Percentiles rank a stretch among this genome's conserved stretches.
phyloP scores from a whole-genome alignment of 2,797 vertebrate genomes.

The Rhadinocentrus ornatus region DNA sequence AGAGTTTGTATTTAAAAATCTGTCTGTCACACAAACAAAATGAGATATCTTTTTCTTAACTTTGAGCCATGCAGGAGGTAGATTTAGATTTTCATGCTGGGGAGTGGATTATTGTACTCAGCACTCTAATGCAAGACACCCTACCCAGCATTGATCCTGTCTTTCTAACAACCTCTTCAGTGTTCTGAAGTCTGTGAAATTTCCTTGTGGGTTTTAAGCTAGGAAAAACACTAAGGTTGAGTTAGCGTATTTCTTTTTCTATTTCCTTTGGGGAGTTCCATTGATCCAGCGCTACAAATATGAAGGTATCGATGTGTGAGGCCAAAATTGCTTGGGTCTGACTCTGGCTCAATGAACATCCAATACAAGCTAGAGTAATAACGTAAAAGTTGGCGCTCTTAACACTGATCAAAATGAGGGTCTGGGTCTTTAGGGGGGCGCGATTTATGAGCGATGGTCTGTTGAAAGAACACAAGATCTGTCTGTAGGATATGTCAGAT shows the following conservation, averaged over 20 bases:
- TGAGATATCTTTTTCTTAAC: conserved; percentile 25
- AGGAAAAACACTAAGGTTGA: conserved; percentile 66
- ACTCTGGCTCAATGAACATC: conserved; percentile 63
- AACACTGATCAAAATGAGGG: conserved; percentile 71
- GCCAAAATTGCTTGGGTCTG: conserved; percentile 74
- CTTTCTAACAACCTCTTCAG: conserved; percentile 63
- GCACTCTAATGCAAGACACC: conserved; percentile 45
- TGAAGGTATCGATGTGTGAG: conserved; percentile 77
- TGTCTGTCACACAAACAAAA: conserved; percentile 38
- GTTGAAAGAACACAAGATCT: conserved; percentile 76
- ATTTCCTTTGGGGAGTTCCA: conserved; percentile 68
- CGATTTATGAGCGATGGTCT: conserved; percentile 75
- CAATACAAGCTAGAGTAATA: conserved; percentile 67
- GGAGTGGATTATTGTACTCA: conserved; percentile 62
- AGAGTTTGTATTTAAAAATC: conserved; percentile 24
- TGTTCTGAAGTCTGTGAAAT: conserved; percentile 72
- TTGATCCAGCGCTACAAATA: conserved; percentile 76
- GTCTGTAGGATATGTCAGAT: conserved; percentile 80
- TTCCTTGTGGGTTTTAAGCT: conserved; percentile 70
- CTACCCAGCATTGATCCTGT: conserved; percentile 67
- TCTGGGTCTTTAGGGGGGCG: conserved; percentile 57
- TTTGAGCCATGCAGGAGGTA: conserved; percentile 33
- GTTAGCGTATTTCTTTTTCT: conserved; percentile 68
- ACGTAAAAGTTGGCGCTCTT: conserved; percentile 73
- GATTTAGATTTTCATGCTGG: conserved; percentile 36